These are phyloP conservation scores for Psittacara wagleri DNA, from an alignment of 2,113 vertebrate species.

Conservation along the genomic window DNA sequence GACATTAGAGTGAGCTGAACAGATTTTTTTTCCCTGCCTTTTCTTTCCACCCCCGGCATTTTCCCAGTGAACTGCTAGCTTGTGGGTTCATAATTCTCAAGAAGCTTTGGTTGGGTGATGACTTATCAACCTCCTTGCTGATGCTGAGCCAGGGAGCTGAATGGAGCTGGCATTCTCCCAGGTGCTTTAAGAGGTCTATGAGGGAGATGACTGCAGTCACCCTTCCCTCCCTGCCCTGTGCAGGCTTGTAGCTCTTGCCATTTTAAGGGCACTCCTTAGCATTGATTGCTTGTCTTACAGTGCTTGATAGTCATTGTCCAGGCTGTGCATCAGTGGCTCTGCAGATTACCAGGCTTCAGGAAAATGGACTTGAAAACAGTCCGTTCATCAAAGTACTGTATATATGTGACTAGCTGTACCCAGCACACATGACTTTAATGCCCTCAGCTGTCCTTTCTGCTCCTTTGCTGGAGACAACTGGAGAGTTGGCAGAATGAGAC, in stretches of 20 bases:
- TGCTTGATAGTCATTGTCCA: not conserved
- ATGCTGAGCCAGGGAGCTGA: not conserved
- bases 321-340: not conserved
- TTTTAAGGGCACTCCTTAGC: not conserved
- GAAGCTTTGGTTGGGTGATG: not conserved
- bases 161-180: not conserved
- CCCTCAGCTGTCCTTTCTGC: not conserved
- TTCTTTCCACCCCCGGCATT: not conserved
- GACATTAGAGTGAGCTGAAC: not conserved
- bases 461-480: not conserved
- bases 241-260: not conserved
- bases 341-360: not conserved
- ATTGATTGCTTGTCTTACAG: not conserved
- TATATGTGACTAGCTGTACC: not conserved
- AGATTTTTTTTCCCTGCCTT: not conserved
- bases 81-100: not conserved
- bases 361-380: not conserved
- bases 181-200: not conserved
- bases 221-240: not conserved
- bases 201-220: not conserved
- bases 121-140: not conserved
- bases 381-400: not conserved
- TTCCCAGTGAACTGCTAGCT: not conserved
- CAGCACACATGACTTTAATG: not conserved
- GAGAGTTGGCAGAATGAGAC: slow-evolving; percentile 38